Evolutionary conservation across 2,888 invertebrate species (phyloP).

Genomic region (Asteroscopus sphinx): DNA sequence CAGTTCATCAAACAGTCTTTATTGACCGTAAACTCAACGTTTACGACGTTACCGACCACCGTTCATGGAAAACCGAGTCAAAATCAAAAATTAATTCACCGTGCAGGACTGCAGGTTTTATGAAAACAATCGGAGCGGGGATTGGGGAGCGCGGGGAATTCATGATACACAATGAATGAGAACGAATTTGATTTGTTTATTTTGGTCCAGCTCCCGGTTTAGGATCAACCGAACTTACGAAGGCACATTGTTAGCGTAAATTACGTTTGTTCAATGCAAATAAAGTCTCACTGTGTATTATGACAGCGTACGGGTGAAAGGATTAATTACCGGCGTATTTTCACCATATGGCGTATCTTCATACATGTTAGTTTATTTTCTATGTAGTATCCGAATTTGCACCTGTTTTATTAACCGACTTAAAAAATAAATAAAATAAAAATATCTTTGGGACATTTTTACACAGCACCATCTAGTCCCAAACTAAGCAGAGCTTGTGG

Average conservation of each 20-base stretch:
- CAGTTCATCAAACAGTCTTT: constrained; percentile 49
- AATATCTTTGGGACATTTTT: too few relatives aligned
- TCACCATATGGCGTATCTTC: constrained; percentile 4
- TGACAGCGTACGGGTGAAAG: constrained; percentile 55
- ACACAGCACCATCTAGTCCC: too few relatives aligned
- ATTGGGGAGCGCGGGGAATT: constrained; percentile 61
- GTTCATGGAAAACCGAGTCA: constrained; percentile 31
- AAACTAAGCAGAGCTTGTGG: too few relatives aligned
- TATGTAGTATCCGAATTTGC: constrained; percentile 2
- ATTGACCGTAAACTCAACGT: constrained; percentile 52
- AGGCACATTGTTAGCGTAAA: constrained; percentile 78
- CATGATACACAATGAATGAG: constrained; percentile 60
- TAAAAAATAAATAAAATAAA: too few relatives aligned
- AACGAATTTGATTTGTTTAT: constrained; percentile 77
- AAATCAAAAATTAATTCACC: constrained; percentile 61
- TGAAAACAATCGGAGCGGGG: constrained; percentile 64
- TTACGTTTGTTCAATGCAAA: constrained; percentile 77
- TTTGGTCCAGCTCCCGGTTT: constrained; percentile 69
- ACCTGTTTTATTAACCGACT: too few relatives aligned
- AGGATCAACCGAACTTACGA: constrained; percentile 68
- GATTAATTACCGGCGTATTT: constrained; percentile 56
- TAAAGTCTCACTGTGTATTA: constrained; percentile 59
- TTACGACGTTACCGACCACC: constrained; percentile 25
- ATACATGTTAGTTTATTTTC: constrained; percentile 21
- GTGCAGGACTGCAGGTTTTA: constrained; percentile 66